phyloP scores from a whole-genome alignment of 2,797 vertebrate species.

The Geotrypetes seraphini region DNA sequence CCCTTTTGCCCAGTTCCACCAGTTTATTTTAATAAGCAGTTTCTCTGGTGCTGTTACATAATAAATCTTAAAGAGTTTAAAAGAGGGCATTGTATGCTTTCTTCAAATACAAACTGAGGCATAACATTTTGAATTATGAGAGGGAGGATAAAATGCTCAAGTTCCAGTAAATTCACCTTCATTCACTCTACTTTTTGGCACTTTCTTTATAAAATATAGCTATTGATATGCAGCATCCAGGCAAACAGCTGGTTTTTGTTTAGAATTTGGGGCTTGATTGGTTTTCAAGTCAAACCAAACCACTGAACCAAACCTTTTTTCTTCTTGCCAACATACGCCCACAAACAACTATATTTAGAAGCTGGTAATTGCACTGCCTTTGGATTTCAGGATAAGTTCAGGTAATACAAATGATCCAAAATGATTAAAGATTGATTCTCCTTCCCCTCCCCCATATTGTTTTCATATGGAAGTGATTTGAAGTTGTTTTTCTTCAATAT shows the following conservation, averaged over 20 bases:
- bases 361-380: conserved; percentile 42
- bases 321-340: conserved; percentile 47
- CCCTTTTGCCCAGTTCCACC: conserved; percentile 18
- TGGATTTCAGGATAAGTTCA: conserved; percentile 22
- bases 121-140: not conserved
- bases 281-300: conserved; percentile 61
- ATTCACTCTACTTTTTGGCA: conserved; percentile 7
- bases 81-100: too few relatives aligned
- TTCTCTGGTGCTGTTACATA: too few relatives aligned
- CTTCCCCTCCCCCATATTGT: conserved; percentile 4
- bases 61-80: too few relatives aligned
- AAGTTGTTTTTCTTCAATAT: too few relatives aligned
- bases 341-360: conserved; percentile 63
- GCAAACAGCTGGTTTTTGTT: conserved; percentile 68
- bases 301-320: conserved; percentile 37
- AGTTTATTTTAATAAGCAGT: conserved; percentile 8
- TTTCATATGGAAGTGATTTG: conserved; percentile 12
- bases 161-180: conserved; percentile 6
- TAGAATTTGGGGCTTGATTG: conserved; percentile 54
- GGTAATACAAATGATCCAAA: conserved; percentile 20
- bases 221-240: conserved; percentile 14
- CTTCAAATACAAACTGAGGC: conserved; percentile 1
- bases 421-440: conserved; percentile 13
- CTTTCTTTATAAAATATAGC: conserved; percentile 19
- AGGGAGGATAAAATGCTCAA: too few relatives aligned